Conservation (phyloP, 2,797 vertebrate species). For the Trematomus bernacchii region DNA sequence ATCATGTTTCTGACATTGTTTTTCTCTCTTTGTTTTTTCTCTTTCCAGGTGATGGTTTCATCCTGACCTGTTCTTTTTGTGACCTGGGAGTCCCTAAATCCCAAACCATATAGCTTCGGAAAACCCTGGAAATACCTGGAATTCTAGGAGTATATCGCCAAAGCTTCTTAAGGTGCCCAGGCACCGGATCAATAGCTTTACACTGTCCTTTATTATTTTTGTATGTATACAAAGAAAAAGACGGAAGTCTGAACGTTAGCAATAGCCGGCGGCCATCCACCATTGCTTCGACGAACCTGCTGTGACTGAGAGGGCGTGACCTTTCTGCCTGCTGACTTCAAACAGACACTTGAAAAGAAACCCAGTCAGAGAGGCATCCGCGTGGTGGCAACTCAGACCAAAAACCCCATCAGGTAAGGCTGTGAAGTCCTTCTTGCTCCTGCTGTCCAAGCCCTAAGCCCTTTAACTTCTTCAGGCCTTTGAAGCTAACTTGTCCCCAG, state of each 20-base stretch:
- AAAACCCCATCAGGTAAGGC: conserved; percentile 89
- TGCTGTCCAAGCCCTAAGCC: conserved; percentile 78
- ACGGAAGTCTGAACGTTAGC: conserved; percentile 75
- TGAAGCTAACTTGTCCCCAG: conserved; percentile 76
- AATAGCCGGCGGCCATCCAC: conserved; percentile 74
- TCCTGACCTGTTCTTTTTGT: conserved; percentile 66
- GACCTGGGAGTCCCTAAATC: conserved; percentile 82
- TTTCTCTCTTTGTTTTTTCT: conserved; percentile 53
- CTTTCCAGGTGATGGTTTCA: conserved; percentile 78
- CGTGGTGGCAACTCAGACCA: conserved; percentile 79
- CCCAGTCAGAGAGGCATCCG: conserved; percentile 80
- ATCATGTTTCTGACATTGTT: conserved; percentile 52
- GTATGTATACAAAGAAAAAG: conserved; percentile 75
- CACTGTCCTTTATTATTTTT: conserved; percentile 68
- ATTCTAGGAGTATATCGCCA: conserved; percentile 84
- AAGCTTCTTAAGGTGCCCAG: conserved; percentile 81
- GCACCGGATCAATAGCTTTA: conserved; percentile 85
- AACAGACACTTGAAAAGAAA: conserved; percentile 86
- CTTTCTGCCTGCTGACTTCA: conserved; percentile 86
- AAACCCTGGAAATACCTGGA: conserved; percentile 88
- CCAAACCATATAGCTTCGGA: conserved; percentile 83
- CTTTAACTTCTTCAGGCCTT: conserved; percentile 79
- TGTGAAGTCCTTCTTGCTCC: conserved; percentile 83
- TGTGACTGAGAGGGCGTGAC: conserved; percentile 84
- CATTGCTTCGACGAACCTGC: conserved; percentile 74